Evolutionary conservation across 1,140 invertebrate genomes (phyloP).

Genomic region (Acyrthosiphon pisum): DNA sequence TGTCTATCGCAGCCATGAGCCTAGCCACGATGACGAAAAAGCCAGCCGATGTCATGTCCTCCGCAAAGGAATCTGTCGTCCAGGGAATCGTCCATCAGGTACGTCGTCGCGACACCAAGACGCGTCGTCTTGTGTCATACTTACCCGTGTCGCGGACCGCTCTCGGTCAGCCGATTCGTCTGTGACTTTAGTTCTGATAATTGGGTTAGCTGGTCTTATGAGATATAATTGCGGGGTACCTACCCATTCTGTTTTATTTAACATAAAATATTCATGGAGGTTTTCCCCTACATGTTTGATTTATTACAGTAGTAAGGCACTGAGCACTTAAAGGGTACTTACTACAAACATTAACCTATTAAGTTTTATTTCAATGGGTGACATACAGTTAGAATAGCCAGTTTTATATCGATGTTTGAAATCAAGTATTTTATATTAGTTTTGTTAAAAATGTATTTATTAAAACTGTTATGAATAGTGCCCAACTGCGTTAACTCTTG

Average conservation of each 20-base stretch:
- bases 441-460: no score
- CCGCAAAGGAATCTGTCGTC: conserved; percentile 37
- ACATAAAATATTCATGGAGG: not conserved
- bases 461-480: no score
- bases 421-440: no score
- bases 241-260: not conserved
- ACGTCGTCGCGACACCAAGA: not conserved
- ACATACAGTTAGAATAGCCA: no score
- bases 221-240: not conserved
- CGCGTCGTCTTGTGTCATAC: no score
- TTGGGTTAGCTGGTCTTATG: no score
- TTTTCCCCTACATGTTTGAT: not conserved
- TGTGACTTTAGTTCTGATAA: not conserved
- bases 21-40: conserved; percentile 29
- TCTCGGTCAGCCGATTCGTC: not conserved
- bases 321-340: no score
- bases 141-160: not conserved
- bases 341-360: not conserved
- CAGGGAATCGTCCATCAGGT: conserved; percentile 51
- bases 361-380: not conserved
- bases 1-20: not conserved
- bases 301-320: not conserved
- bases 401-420: no score
- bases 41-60: conserved; percentile 28
- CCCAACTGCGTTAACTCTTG: no score